These are phyloP conservation scores for Mylabris phalerata DNA, from an alignment of 1,140 invertebrate species.

Conservation along the genomic window DNA sequence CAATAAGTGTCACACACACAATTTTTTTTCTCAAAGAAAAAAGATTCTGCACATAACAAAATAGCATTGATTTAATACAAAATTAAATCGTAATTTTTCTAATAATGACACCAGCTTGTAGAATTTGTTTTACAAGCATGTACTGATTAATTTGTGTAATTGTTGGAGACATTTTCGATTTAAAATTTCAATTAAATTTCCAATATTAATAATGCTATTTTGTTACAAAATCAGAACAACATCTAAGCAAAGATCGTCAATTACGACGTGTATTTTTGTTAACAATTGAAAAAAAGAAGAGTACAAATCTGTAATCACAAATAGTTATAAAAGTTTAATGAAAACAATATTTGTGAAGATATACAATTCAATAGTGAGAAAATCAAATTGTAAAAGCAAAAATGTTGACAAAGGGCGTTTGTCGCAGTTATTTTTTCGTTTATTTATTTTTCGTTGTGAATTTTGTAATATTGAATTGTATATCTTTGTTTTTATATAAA, in stretches of 20 bases:
- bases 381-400: constrained; percentile 2
- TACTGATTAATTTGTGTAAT: constrained; percentile 28
- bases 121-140: constrained; percentile 8
- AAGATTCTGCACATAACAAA: constrained; percentile 2
- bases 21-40: neutral
- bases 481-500: no score
- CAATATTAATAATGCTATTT: constrained; percentile 27
- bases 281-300: constrained; percentile 24
- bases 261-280: constrained; percentile 41
- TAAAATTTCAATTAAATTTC: constrained; percentile 9
- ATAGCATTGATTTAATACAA: neutral
- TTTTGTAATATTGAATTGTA: no score
- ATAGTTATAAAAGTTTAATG: constrained; percentile 11
- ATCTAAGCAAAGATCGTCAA: constrained; percentile 30
- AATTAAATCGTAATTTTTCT: neutral
- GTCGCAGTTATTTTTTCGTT: no score
- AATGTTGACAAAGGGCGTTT: neutral
- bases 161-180: constrained; percentile 13
- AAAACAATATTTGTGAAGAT: constrained; percentile 22
- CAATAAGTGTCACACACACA: constrained; percentile 27
- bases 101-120: neutral
- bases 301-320: constrained; percentile 41
- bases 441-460: no score
- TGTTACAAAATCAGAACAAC: constrained; percentile 18
- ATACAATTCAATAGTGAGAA: constrained; percentile 6